Evolutionary conservation across 2,888 invertebrate genomes (phyloP).

Genomic region (Drosophila quinaria): DNA sequence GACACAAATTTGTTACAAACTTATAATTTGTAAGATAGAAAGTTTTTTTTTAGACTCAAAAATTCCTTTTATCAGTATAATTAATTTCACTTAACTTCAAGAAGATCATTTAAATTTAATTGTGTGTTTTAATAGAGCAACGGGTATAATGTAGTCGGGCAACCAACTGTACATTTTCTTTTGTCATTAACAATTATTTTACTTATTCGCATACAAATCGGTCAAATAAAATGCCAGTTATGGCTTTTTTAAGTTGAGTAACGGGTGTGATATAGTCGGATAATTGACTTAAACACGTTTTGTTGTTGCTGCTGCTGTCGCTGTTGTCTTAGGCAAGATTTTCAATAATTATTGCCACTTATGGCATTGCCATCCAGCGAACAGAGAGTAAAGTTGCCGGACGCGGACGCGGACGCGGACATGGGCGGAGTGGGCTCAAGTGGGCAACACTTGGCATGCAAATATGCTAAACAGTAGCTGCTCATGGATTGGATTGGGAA

Average conservation of each 20-base stretch:
- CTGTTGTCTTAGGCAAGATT: conserved; percentile 81
- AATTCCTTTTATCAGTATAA: background rate
- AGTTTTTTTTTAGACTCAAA: background rate
- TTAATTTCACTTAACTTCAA: background rate
- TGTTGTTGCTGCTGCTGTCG: conserved; percentile 56
- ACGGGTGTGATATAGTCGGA: background rate
- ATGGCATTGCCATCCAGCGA: conserved; percentile 65
- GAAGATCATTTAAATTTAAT: too few relatives aligned
- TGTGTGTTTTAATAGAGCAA: too few relatives aligned
- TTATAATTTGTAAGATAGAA: too few relatives aligned
- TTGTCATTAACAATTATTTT: too few relatives aligned
- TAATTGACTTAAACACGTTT: background rate
- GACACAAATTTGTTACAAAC: too few relatives aligned
- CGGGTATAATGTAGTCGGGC: too few relatives aligned
- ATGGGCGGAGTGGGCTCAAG: conserved; percentile 65
- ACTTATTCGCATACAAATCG: too few relatives aligned
- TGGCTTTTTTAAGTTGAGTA: background rate
- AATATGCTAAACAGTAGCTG: conserved; percentile 78
- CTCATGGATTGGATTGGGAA: background rate
- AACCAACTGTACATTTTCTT: too few relatives aligned
- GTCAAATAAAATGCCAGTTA: too few relatives aligned
- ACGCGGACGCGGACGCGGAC: conserved; percentile 49
- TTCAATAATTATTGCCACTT: conserved; percentile 85
- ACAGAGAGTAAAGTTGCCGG: conserved; percentile 23
- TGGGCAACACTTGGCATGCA: conserved; percentile 77